Base-by-base conservation (phyloP, 2,113 vertebrate genomes). In the Megaceryle torquata region DNA sequence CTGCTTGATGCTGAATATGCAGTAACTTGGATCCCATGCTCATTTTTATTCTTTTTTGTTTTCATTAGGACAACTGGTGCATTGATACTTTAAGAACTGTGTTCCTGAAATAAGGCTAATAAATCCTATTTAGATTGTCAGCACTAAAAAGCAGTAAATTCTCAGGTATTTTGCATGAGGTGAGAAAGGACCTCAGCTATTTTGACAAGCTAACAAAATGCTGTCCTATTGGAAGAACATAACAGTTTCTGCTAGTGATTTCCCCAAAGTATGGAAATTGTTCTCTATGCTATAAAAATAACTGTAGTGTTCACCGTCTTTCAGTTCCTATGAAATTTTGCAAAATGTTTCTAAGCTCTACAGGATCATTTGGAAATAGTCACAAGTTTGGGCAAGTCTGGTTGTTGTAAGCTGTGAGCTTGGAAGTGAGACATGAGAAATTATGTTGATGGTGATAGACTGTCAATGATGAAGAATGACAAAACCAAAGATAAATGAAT, bases 71-170 rank as follows among this genome's bases (percentile, higher is more conserved):
- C 51, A 95, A 81, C 72, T 97, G 69, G 29, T 93, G 35, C 10
- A 11, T 85, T 64, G 28, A 96, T 61, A 94, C 56, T 95, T 97
- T 86, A 92, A 96, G 95, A 53, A 59, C 91, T 53, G 12, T 82
- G 51, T 24, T 87, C 82, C 70, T 93, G 60, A 96, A 97, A 94
- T 78, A 97, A 91, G 64, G 56, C 57, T 89, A 93, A 88, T 46
- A 94, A 88, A 87, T 88, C 13, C 82, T 93, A 80, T 72, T 95
- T 91, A 94, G 78, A 56, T 72, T 79, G 74, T 67, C 25, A 69
- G 68, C 4, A 0, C 37, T 96, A 83, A 86, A 96, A 92, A 83
- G 21, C 43, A 69, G 25, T 54, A 60, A 94, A 93, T 95, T 91
- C 89, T 80, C 74, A 93, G 70, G 63, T 9, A 3, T 48, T 69